Percentiles rank a stretch among this genome's conserved stretches.
Conservation (phyloP, 2,113 vertebrate genomes). For the Potamarius usumacintae region DNA sequence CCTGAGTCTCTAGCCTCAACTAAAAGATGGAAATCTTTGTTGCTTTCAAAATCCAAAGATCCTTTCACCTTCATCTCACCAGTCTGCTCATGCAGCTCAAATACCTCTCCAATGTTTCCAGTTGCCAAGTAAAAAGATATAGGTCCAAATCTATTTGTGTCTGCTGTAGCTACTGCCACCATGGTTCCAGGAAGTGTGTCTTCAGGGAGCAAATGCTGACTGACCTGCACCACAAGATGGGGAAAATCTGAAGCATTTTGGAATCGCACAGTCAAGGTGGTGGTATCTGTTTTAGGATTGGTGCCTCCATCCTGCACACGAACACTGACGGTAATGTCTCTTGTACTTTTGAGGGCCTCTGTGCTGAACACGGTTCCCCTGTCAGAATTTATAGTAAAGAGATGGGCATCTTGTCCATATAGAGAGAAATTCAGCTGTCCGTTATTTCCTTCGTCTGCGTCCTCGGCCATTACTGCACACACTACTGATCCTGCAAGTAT, state of each 20-base stretch:
- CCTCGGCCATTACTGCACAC: slow-evolving; percentile 69
- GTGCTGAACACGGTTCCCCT: slow-evolving; percentile 65
- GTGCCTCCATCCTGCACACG: slow-evolving; percentile 68
- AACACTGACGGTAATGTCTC: slow-evolving; percentile 65
- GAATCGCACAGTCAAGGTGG: slow-evolving; percentile 70
- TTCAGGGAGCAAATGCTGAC: slow-evolving; percentile 60
- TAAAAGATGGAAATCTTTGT: slow-evolving; percentile 64
- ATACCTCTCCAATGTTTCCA: slow-evolving; percentile 68
- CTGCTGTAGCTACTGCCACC: slow-evolving; percentile 61
- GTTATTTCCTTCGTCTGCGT: slow-evolving; percentile 69
- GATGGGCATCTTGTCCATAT: slow-evolving; percentile 62
- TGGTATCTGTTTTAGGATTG: slow-evolving; percentile 66
- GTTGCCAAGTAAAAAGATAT: slow-evolving; percentile 70
- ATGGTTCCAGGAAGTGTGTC: slow-evolving; percentile 60
- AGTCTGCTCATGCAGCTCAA: slow-evolving; percentile 63
- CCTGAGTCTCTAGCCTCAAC: slow-evolving; percentile 75
- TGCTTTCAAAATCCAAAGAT: slow-evolving; percentile 71
- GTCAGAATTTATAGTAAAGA: slow-evolving; percentile 64
- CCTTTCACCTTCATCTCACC: slow-evolving; percentile 66
- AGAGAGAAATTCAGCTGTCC: slow-evolving; percentile 70
- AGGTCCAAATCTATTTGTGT: slow-evolving; percentile 60
- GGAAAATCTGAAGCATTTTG: slow-evolving; percentile 68
- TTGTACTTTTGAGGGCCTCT: slow-evolving; percentile 37
- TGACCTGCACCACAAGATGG: slow-evolving; percentile 56
- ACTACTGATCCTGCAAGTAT: slow-evolving; percentile 66